Evolutionary conservation across 2,113 vertebrate genomes (phyloP), one percentile per base, ranked within the genome.

Genomic region (Sinocyclocheilus rhinocerous): DNA sequence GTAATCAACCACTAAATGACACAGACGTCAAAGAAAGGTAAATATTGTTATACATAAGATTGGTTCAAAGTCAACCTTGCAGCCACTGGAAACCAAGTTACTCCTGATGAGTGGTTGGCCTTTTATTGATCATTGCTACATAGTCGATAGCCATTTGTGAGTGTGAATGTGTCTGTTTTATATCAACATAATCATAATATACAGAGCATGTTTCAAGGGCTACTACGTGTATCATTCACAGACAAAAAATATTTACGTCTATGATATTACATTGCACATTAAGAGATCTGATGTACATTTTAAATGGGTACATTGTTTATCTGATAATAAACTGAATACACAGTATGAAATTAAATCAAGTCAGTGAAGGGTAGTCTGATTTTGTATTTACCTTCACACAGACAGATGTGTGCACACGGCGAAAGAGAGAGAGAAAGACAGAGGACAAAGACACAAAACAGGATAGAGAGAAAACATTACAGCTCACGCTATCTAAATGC

Each of bases 1-100:
- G 26, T 45, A 45, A 36, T 77, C 39, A 20, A 33, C 20, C 2
- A 33, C n/a, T 57, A 59, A 87, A 85, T 77, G 73, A 42, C 59
- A 39, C 59, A 65, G n/a, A 81, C 5, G 76, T 55, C 83, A 81
- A 57, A 36, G 55, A 59, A 52, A 86, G 39, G 65, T 69, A 81
- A 80, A 86, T 86, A 86, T 86, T 84, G 84, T 81, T 63, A 36
- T 69, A 59, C 50, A 75, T 57, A 59, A 76, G 59, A 39, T 67
- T 76, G 81, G 82, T 67, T 61, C 82, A 89, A 70, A 84, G 72
- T 89, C 69, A 77, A 69, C 77, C 61, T 18, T 63, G 33, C 36
- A 52, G 81, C 55, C 63, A 52, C 26, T 77, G 78, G 72, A 82
- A 89, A 85, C 78, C 63, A 72, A 79, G 63, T 73, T 79, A 73